phyloP scores from a whole-genome alignment of 2,888 invertebrate genomes.

The Melinaea menophilus region DNA sequence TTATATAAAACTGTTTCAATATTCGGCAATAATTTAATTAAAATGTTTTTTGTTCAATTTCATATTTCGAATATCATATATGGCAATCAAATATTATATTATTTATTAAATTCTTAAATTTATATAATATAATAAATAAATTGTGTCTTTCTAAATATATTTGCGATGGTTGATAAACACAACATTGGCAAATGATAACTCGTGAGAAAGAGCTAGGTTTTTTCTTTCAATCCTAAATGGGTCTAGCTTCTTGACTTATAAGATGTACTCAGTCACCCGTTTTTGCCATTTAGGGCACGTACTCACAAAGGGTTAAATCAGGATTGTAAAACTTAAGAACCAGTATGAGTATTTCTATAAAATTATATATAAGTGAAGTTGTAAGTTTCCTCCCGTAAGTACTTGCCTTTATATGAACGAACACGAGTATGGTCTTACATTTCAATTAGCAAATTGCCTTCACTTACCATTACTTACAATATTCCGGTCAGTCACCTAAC shows the following conservation, averaged over 20 bases:
- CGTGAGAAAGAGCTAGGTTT: slow-evolving; percentile 8
- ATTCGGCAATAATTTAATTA: too few relatives aligned
- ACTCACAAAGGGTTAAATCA: slow-evolving; percentile 28
- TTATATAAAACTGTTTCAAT: too few relatives aligned
- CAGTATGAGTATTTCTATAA: slow-evolving; percentile 15
- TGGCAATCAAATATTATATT: too few relatives aligned
- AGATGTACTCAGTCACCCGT: slow-evolving; percentile 16
- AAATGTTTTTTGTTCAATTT: too few relatives aligned
- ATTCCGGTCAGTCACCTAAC: slow-evolving; percentile 39
- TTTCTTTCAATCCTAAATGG: slow-evolving; percentile 14
- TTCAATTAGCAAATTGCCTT: slow-evolving; percentile 38
- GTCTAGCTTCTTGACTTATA: slow-evolving; percentile 15
- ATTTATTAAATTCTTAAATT: too few relatives aligned
- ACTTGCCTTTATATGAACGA: slow-evolving; percentile 24
- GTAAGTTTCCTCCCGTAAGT: slow-evolving; percentile 14
- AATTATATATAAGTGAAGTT: slow-evolving; percentile 15
- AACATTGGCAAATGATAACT: not conserved
- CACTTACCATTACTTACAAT: slow-evolving; percentile 35
- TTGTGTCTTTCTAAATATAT: not conserved
- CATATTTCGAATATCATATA: too few relatives aligned
- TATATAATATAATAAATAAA: too few relatives aligned
- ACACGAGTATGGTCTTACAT: slow-evolving; percentile 35
- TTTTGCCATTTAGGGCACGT: slow-evolving; percentile 20
- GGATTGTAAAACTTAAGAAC: slow-evolving; percentile 26
- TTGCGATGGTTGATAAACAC: not conserved